phyloP scores from a whole-genome alignment of 2,888 invertebrate species.

The Liodrosophila aerea region DNA sequence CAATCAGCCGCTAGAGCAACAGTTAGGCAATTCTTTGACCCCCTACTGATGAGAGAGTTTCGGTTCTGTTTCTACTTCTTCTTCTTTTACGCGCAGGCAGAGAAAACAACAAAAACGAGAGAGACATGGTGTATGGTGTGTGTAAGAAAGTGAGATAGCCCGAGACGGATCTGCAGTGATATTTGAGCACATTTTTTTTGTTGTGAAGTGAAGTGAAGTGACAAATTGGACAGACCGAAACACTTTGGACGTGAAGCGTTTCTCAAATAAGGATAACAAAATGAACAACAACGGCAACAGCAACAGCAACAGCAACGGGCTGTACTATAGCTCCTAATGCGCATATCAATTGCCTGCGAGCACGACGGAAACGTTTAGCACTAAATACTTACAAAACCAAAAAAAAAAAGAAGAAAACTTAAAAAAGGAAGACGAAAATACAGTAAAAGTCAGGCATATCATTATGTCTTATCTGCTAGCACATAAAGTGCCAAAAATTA shows the following conservation, averaged over 20 bases:
- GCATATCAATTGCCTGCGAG: slow-evolving; percentile 55
- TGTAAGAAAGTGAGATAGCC: slow-evolving; percentile 1
- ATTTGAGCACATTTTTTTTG: slow-evolving; percentile 54
- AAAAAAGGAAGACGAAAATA: slow-evolving; percentile 3
- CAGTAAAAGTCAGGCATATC: slow-evolving; percentile 35
- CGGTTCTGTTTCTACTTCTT: slow-evolving; percentile 5
- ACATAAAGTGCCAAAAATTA: slow-evolving; percentile 73
- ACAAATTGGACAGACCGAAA: slow-evolving; percentile 43
- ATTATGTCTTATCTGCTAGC: slow-evolving; percentile 60
- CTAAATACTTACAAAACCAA: slow-evolving; percentile 54
- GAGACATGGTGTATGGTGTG: not conserved
- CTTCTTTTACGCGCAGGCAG: slow-evolving; percentile 3
- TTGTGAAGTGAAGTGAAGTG: slow-evolving; percentile 52
- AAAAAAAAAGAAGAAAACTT: slow-evolving; percentile 1
- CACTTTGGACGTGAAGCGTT: slow-evolving; percentile 56
- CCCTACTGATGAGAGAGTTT: slow-evolving; percentile 65
- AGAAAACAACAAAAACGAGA: slow-evolving; percentile 16
- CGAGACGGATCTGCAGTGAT: slow-evolving; percentile 36
- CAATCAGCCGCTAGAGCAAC: slow-evolving; percentile 58
- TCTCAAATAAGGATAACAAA: slow-evolving; percentile 58
- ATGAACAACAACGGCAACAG: slow-evolving; percentile 12
- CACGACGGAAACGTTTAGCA: slow-evolving; percentile 60
- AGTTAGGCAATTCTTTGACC: slow-evolving; percentile 52
- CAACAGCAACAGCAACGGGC: slow-evolving; percentile 28
- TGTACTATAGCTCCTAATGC: slow-evolving; percentile 27